Evolutionary conservation across 53 echinoderm and acorn worm species (phyloP).

Genomic region (Zoroaster sp.): DNA sequence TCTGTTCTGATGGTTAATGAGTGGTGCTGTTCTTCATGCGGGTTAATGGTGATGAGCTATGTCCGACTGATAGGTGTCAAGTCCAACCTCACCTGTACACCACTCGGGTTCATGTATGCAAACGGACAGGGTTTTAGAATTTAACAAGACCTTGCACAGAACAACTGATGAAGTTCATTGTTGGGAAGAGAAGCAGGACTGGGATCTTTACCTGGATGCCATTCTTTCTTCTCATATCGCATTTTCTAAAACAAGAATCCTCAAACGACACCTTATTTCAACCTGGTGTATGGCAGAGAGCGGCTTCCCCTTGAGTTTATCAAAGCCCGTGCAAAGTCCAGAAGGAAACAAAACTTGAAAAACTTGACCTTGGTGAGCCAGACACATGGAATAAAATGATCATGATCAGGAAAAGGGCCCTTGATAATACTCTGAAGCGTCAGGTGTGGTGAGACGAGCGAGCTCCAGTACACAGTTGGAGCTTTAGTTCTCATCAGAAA

Average conservation of each 20-base stretch:
- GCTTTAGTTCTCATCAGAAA: background rate
- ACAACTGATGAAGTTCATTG: background rate
- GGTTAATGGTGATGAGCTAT: background rate
- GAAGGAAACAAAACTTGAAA: background rate
- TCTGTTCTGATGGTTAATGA: too few species aligned
- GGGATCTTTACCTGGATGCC: background rate
- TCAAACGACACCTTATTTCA: background rate
- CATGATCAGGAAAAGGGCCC: background rate
- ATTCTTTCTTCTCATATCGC: background rate
- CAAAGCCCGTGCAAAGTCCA: background rate
- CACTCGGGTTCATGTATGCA: background rate
- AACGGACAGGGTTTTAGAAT: background rate
- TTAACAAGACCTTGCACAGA: background rate
- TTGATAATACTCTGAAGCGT: background rate
- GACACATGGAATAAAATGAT: background rate
- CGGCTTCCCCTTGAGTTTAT: background rate
- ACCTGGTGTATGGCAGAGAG: background rate
- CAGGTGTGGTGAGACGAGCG: background rate
- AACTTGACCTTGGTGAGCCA: background rate
- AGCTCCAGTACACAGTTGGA: background rate
- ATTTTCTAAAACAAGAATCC: background rate
- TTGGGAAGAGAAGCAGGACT: background rate
- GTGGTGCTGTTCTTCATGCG: too few species aligned
- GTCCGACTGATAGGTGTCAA: background rate
- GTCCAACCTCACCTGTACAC: background rate